These are phyloP conservation scores for Chymomyza costata DNA, from an alignment of 1,140 invertebrate genomes.

Conservation along the genomic window DNA sequence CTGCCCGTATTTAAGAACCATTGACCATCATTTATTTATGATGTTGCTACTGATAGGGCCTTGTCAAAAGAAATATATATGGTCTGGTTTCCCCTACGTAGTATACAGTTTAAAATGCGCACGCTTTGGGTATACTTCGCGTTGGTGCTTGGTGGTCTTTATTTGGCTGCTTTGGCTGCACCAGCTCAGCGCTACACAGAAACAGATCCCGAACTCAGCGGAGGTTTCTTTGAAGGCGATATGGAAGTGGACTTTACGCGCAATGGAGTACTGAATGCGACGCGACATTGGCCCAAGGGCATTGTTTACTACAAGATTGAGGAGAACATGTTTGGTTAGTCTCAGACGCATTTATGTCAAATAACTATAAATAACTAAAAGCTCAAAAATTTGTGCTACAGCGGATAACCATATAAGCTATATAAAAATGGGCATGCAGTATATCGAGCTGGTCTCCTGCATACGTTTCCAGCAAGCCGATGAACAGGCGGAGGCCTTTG, in stretches of 20 bases:
- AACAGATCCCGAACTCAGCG: conserved; percentile 45
- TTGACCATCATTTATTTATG: too few relatives aligned
- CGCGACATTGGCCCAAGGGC: conserved; percentile 48
- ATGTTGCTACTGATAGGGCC: too few relatives aligned
- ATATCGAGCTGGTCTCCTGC: conserved; percentile 70
- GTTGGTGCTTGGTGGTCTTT: conserved; percentile 15
- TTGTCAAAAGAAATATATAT: too few relatives aligned
- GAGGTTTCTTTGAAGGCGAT: conserved; percentile 52
- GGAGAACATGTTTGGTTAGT: conserved; percentile 52
- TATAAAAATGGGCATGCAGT: conserved; percentile 51
- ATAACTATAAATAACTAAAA: background rate
- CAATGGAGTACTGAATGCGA: conserved; percentile 23
- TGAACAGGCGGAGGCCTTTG: conserved; percentile 21
- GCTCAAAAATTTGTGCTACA: background rate
- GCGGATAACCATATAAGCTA: conserved; percentile 18
- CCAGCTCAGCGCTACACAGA: conserved; percentile 9
- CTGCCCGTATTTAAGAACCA: too few relatives aligned
- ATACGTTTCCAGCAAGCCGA: conserved; percentile 47
- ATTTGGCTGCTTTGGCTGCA: conserved; percentile 6
- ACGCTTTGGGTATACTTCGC: conserved; percentile 1
- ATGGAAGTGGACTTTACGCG: conserved; percentile 38
- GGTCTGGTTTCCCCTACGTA: too few relatives aligned
- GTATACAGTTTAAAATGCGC: conserved; percentile 45
- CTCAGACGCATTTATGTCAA: background rate
- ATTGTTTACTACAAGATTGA: conserved; percentile 74